Evolutionary conservation across 1,140 invertebrate species (phyloP).

Genomic region (Latrodectus geometricus): DNA sequence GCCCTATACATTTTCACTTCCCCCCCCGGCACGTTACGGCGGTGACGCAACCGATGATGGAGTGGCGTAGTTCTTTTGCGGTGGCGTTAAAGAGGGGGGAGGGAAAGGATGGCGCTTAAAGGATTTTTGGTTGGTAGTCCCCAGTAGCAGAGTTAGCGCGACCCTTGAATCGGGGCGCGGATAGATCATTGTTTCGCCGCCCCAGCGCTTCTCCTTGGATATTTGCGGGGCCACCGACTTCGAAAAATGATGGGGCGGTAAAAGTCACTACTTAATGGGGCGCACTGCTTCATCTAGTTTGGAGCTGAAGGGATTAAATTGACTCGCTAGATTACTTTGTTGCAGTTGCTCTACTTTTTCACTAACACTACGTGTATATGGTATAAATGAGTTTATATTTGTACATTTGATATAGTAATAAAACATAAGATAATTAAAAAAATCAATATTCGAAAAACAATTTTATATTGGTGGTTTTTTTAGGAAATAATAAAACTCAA

Average conservation of each 20-base stretch:
- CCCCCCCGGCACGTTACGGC: constrained; percentile 5
- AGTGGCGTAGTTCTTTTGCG: background rate
- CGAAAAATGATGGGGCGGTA: background rate
- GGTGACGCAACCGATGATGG: constrained; percentile 37
- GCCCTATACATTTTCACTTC: constrained; percentile 39
- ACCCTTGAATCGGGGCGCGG: constrained; percentile 30
- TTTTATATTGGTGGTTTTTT: too few species aligned
- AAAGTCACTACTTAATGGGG: background rate
- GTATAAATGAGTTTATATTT: too few species aligned
- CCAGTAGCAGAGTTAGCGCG: constrained; percentile 28
- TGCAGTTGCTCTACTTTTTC: too few species aligned
- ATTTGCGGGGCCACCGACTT: background rate
- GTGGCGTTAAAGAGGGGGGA: background rate
- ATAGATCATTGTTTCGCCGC: constrained; percentile 47
- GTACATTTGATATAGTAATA: too few species aligned
- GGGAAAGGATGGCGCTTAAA: constrained; percentile 27
- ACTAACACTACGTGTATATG: too few species aligned
- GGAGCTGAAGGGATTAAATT: too few species aligned
- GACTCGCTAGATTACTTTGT: too few species aligned
- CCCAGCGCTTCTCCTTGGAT: background rate
- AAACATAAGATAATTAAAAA: too few species aligned
- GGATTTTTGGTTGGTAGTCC: constrained; percentile 36
- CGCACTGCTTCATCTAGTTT: too few species aligned
- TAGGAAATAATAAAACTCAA: too few species aligned
- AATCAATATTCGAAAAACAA: too few species aligned